Conservation (phyloP, 92 coral and sea anemone genomes). For the Anthopleura xanthogrammica region DNA sequence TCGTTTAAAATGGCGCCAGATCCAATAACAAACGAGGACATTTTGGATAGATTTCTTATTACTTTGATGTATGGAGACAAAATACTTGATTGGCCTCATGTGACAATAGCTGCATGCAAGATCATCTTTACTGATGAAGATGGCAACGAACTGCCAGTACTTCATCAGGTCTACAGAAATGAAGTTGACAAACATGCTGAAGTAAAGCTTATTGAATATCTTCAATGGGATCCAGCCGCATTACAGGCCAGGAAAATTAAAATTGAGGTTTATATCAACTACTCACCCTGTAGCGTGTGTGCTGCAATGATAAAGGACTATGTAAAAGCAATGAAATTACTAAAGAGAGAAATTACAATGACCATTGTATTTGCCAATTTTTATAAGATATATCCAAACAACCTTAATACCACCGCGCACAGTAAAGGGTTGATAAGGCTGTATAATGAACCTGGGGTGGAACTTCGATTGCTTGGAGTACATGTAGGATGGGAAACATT, state of each 20-base stretch:
- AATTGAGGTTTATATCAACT: conserved; percentile 17
- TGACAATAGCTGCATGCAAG: neutral
- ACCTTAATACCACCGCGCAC: neutral
- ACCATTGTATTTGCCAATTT: conserved; percentile 35
- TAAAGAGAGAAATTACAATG: neutral
- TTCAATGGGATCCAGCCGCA: neutral
- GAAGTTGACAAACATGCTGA: neutral
- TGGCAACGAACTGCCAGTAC: neutral
- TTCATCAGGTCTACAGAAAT: neutral
- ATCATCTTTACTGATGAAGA: neutral
- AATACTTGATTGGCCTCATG: neutral
- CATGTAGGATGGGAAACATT: conserved; percentile 15
- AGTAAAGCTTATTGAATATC: neutral
- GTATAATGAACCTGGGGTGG: neutral
- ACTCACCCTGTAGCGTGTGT: conserved; percentile 32
- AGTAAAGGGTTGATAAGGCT: conserved; percentile 7
- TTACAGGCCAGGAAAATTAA: neutral
- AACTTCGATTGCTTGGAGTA: conserved; percentile 16
- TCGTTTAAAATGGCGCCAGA: neutral
- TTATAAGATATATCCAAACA: neutral
- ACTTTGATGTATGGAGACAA: neutral
- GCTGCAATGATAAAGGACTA: neutral
- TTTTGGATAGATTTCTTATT: neutral
- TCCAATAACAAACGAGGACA: neutral
- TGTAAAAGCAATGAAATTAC: neutral